Evolutionary conservation across 2,113 vertebrate genomes (phyloP).

Genomic region (Carassius carassius): DNA sequence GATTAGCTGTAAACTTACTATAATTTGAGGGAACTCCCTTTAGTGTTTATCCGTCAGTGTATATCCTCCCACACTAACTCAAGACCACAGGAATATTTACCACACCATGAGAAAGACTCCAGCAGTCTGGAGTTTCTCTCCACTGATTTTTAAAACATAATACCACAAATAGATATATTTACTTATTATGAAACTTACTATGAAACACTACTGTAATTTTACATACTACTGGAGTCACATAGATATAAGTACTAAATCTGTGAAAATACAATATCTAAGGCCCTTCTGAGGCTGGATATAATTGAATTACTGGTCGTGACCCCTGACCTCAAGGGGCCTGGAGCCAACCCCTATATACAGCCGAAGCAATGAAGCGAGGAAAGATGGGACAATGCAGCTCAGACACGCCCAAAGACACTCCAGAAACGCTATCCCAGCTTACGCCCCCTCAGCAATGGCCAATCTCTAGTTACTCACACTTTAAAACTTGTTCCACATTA

Average conservation of each 20-base stretch:
- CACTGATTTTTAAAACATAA: not conserved
- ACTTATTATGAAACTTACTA: not conserved
- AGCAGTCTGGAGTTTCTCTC: not conserved
- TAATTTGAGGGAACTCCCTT: slow-evolving; percentile 33
- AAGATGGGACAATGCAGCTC: slow-evolving; percentile 41
- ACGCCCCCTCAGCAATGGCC: not conserved
- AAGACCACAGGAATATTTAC: slow-evolving; percentile 21
- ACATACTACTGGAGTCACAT: not conserved
- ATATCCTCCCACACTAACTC: not conserved
- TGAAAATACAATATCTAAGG: not conserved
- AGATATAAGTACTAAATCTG: not conserved
- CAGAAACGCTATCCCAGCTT: not conserved
- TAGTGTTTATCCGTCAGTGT: not conserved
- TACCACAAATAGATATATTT: not conserved
- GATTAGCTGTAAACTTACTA: slow-evolving; percentile 25
- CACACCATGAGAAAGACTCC: slow-evolving; percentile 9
- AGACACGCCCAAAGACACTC: slow-evolving; percentile 23
- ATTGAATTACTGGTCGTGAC: slow-evolving; percentile 68
- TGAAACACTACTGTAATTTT: not conserved
- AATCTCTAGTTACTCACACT: slow-evolving; percentile 6
- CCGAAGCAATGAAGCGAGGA: slow-evolving; percentile 49
- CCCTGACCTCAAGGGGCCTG: slow-evolving; percentile 56
- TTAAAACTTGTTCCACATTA: slow-evolving; percentile 6
- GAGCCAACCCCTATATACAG: slow-evolving; percentile 57
- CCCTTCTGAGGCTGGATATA: slow-evolving; percentile 54